A percentile compares a stretch with the other conserved stretches of the same genome.
These are phyloP conservation scores for Sipha flava DNA, from an alignment of 1,140 invertebrate genomes.

Conservation along the genomic window DNA sequence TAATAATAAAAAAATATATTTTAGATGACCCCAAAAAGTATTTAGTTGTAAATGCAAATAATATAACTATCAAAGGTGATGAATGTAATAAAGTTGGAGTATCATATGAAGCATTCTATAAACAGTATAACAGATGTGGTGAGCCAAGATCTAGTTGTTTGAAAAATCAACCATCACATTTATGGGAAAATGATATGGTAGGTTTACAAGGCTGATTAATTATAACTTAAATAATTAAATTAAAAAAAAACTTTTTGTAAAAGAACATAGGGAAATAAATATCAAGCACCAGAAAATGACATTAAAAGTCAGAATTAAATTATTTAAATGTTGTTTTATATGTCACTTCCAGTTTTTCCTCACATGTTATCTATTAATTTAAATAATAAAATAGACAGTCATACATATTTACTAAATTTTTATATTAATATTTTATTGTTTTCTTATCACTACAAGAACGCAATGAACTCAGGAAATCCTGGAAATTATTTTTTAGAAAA, in stretches of 20 bases:
- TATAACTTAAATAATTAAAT: too few species aligned
- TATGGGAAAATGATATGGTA: conserved; percentile 46
- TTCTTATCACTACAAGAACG: not conserved
- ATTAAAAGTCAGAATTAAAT: too few species aligned
- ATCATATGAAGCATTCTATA: conserved; percentile 47
- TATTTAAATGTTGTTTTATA: too few species aligned
- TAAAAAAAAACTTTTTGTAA: too few species aligned
- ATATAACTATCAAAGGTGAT: conserved; percentile 38
- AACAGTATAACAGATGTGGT: conserved; percentile 45
- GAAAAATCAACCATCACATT: conserved; percentile 41
- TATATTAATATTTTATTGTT: not conserved
- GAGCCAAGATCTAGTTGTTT: conserved; percentile 45
- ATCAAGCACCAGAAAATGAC: too few species aligned
- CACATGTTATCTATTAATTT: too few species aligned
- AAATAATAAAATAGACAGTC: too few species aligned
- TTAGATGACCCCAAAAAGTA: conserved; percentile 43
- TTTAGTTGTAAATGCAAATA: not conserved
- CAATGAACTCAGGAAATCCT: not conserved
- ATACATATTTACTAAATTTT: not conserved
- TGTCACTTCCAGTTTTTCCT: too few species aligned
- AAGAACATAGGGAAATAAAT: too few species aligned
- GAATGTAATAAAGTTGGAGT: conserved; percentile 47
- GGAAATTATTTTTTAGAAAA: conserved; percentile 10
- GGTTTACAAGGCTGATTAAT: too few species aligned
- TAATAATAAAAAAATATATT: not conserved